These are phyloP conservation scores for Gallinago stenura DNA, from an alignment of 2,797 vertebrate species.

Conservation along the genomic window DNA sequence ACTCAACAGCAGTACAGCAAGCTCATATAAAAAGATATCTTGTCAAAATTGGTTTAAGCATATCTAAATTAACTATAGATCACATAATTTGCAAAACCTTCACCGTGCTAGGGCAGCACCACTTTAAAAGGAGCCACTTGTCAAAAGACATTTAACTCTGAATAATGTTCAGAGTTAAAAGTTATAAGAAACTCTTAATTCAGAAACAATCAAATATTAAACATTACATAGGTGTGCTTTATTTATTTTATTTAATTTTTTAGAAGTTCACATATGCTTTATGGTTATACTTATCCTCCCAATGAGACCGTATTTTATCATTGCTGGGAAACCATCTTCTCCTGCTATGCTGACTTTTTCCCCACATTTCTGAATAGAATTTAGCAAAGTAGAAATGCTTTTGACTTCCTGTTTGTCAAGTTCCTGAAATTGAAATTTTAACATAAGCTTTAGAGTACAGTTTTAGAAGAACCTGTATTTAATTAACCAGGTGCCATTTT, in stretches of 20 bases:
- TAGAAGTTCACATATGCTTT: not conserved
- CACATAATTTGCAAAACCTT: not conserved
- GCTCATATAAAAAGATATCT: not conserved
- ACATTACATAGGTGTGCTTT: not conserved
- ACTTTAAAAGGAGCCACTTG: not conserved
- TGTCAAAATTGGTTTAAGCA: not conserved
- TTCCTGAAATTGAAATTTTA: slow-evolving; percentile 80
- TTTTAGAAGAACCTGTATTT: not conserved
- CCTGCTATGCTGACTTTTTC: slow-evolving; percentile 81
- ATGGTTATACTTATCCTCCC: slow-evolving; percentile 91
- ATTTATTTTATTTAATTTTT: not conserved
- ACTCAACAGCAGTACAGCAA: not conserved
- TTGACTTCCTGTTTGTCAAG: slow-evolving; percentile 82
- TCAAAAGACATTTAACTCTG: not conserved
- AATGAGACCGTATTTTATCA: slow-evolving; percentile 87
- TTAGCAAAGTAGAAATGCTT: slow-evolving; percentile 80
- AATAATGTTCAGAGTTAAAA: not conserved
- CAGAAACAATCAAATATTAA: not conserved
- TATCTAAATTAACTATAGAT: not conserved
- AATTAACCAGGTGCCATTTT: not conserved
- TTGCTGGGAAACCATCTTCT: slow-evolving; percentile 80
- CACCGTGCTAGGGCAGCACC: not conserved
- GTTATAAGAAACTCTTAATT: not conserved
- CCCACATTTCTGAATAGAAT: slow-evolving; percentile 84
- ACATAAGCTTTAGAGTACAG: slow-evolving; percentile 2